Evolutionary conservation across 2,888 invertebrate species (phyloP).

Genomic region (Eutolmus rufibarbis): DNA sequence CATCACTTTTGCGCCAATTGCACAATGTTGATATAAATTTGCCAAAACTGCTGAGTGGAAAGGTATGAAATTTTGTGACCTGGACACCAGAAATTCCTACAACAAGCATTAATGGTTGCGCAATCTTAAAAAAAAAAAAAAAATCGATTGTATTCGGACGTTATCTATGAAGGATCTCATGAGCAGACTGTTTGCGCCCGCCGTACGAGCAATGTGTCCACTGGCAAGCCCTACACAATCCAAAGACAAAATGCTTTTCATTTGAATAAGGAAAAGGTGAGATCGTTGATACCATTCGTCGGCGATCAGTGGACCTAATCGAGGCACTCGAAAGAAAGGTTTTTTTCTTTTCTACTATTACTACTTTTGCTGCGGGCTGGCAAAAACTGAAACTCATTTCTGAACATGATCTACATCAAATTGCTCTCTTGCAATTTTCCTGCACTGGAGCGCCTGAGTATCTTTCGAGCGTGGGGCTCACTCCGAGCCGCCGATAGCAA

Average conservation of each 20-base stretch:
- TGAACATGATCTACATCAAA: background rate
- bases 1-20: background rate
- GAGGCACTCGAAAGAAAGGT: conserved; percentile 18
- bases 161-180: conserved; percentile 9
- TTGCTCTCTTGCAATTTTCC: background rate
- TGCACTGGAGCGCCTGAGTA: background rate
- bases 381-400: conserved; percentile 6
- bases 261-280: conserved; percentile 35
- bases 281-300: conserved; percentile 13
- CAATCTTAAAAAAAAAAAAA: background rate
- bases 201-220: conserved; percentile 20
- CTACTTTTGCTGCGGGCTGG: background rate
- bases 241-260: conserved; percentile 33
- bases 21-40: conserved; percentile 23
- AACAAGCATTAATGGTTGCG: conserved; percentile 14
- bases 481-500: background rate
- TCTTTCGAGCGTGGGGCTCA: background rate
- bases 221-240: background rate
- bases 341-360: background rate
- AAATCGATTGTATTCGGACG: background rate
- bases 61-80: conserved; percentile 6
- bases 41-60: conserved; percentile 14
- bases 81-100: conserved; percentile 19
- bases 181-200: background rate
- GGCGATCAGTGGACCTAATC: conserved; percentile 33